Percentiles rank a stretch among this genome's conserved stretches.
Evolutionary conservation across 2,888 invertebrate genomes (phyloP).

Genomic region (Eupithecia inturbata): DNA sequence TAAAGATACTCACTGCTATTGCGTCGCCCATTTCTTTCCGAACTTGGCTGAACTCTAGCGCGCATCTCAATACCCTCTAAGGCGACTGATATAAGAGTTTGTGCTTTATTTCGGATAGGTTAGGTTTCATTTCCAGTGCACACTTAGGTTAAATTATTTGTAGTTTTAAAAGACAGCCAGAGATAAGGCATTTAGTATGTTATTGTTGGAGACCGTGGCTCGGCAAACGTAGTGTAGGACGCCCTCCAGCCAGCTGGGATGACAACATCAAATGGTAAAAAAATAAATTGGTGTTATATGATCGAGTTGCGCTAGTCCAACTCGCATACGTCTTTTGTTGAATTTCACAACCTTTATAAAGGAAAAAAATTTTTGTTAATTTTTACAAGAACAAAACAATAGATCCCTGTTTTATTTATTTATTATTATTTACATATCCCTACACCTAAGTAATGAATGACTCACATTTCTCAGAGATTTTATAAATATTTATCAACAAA

Average conservation of each 20-base stretch:
- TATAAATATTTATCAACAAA: not conserved
- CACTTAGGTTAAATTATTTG: slow-evolving; percentile 1
- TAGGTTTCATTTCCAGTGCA: not conserved
- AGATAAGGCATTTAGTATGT: slow-evolving; percentile 13
- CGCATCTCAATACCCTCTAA: not conserved
- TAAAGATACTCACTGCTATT: too few species aligned
- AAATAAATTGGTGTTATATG: not conserved
- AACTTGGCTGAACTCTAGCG: too few species aligned
- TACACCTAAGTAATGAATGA: not conserved
- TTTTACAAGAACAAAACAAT: not conserved
- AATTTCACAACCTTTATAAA: not conserved
- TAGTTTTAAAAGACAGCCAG: slow-evolving; percentile 23
- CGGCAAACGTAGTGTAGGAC: too few species aligned
- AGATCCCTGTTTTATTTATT: not conserved
- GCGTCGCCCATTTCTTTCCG: too few species aligned
- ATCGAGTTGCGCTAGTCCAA: not conserved
- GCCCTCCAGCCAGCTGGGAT: too few species aligned
- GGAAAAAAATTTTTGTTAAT: not conserved
- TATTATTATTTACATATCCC: not conserved
- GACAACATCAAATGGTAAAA: too few species aligned
- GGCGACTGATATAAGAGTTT: not conserved
- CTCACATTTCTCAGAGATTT: not conserved
- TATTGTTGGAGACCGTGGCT: too few species aligned
- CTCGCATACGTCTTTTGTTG: not conserved
- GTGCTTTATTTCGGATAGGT: not conserved